phyloP scores from a whole-genome alignment of 2,113 vertebrate genomes.

The Alexandromys fortis region DNA sequence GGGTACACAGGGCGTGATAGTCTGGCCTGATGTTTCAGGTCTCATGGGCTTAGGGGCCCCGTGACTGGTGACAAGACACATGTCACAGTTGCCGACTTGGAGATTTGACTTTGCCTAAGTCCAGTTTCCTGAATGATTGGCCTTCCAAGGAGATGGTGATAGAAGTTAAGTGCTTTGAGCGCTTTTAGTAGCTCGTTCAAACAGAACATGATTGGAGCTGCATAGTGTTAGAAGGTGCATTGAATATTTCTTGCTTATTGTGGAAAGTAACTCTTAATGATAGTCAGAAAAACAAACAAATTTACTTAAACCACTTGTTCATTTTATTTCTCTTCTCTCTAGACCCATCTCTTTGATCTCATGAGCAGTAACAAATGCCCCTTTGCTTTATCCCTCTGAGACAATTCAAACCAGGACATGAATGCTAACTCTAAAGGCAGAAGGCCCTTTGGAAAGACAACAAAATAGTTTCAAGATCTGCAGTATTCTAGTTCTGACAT shows the following conservation, averaged over 20 bases:
- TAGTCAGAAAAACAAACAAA: neutral
- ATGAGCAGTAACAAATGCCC: slow-evolving; percentile 4
- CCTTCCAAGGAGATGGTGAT: neutral
- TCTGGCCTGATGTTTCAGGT: neutral
- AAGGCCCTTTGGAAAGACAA: slow-evolving; percentile 16
- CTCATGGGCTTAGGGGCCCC: neutral
- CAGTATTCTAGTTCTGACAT: neutral
- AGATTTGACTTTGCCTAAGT: neutral
- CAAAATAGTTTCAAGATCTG: neutral
- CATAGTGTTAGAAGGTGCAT: neutral
- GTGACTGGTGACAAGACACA: neutral
- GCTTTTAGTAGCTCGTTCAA: neutral
- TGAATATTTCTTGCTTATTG: neutral
- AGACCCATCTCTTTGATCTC: slow-evolving; percentile 20
- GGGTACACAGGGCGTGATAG: rapidly evolving
- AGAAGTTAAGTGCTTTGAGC: neutral
- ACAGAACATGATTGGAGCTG: neutral
- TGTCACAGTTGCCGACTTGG: neutral
- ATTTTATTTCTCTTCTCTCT: neutral
- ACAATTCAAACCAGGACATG: neutral
- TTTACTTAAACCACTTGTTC: neutral
- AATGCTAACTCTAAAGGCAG: slow-evolving; percentile 29
- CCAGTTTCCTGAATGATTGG: neutral
- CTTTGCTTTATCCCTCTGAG: neutral
- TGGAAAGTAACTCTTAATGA: neutral